These are phyloP conservation scores for Lithophane leautieri DNA, from an alignment of 2,888 invertebrate species.

Conservation along the genomic window DNA sequence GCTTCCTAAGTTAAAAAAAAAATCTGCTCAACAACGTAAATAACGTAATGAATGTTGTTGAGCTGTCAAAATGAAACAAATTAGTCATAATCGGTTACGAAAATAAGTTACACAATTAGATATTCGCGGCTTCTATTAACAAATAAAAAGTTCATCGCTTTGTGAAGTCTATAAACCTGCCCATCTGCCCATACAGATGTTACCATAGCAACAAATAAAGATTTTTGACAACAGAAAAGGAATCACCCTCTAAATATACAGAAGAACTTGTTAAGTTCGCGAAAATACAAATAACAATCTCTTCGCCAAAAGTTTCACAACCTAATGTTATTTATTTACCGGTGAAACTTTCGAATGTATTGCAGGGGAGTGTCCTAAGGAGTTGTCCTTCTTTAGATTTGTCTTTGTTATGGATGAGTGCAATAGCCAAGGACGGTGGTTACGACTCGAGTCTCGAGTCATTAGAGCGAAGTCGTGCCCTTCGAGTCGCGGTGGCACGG, in stretches of 20 bases:
- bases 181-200: neutral
- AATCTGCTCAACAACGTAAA: too few relatives aligned
- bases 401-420: constrained; percentile 27
- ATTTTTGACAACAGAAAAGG: neutral
- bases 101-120: too few relatives aligned
- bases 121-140: neutral
- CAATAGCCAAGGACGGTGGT: constrained; percentile 43
- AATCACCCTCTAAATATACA: neutral
- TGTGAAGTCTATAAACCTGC: neutral
- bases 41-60: too few relatives aligned
- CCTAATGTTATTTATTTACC: neutral
- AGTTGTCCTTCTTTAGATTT: constrained; percentile 17
- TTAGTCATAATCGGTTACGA: too few relatives aligned
- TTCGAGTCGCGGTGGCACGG: constrained; percentile 21
- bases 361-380: neutral
- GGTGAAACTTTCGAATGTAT: constrained; percentile 1
- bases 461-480: constrained; percentile 40
- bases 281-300: neutral
- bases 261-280: neutral
- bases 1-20: too few relatives aligned
- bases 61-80: too few relatives aligned
- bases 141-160: neutral
- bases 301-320: neutral
- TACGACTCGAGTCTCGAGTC: constrained; percentile 17
- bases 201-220: neutral